Base-by-base conservation (phyloP, 2,797 vertebrate species). In the Mus minutoides region DNA sequence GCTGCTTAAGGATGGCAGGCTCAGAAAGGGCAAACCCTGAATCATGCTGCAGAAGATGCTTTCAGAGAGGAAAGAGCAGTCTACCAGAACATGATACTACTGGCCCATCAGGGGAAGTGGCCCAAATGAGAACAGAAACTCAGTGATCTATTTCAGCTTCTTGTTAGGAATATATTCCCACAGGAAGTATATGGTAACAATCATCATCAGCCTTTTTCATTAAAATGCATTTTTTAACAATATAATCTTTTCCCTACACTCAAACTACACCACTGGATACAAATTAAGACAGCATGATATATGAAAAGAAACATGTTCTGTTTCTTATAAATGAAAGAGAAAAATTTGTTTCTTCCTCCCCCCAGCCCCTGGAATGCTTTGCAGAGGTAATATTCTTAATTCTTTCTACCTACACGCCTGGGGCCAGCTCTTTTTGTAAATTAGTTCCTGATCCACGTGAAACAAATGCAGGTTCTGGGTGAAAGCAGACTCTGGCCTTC, bases 371-470 rank as follows among this genome's bases (percentile, higher is more conserved):
- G 21, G 83, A 97, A 78, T 69, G 29, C 71, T 88, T 92, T 90
- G 26, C 22, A 93, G 94, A 88, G 31, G 31, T 49, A 79, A 69
- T 49, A 17, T 80, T 87, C 88, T 95, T 93, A 85, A 90, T 94
- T 88, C 49, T 85, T 49, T 86, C 73, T 2, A 56, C 54, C 67
- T 91, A 46, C 4, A 69, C 93, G 85, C 73, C 93, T 90, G 21
- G 52, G 85, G 93, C 84, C 78, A 92, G 56, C 52, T 34, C 21
- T 93, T 94, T 37, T 84, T 80, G 6, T 19, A 86, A 90, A 89
- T 92, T 58, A 86, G 90, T 7, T 97, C 67, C 79, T 67, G 9
- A 95, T 87, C 82, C 40, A 13, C 71, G 88, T 87, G 92, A 97
- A 94, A 87, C 43, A 77, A 84, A 77, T 31, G 4, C 37, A 71